Evolutionary conservation across 1,140 invertebrate genomes (phyloP).

Genomic region (Apis laboriosa): DNA sequence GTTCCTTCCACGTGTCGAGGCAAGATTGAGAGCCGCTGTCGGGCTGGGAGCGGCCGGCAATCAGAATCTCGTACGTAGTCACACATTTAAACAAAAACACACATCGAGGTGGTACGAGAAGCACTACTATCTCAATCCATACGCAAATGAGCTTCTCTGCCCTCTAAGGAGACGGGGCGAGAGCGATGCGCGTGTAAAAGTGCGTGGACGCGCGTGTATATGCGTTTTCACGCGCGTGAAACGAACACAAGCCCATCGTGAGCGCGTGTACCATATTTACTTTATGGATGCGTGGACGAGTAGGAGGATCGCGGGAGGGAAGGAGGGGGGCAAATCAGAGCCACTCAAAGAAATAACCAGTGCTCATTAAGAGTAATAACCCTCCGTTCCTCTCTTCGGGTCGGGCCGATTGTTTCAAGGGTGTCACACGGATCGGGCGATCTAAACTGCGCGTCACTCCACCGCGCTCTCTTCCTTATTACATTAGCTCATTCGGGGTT

Average conservation of each 20-base stretch:
- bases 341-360: slow-evolving; percentile 80
- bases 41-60: slow-evolving; percentile 70
- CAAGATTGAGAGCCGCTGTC: slow-evolving; percentile 53
- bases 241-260: background rate
- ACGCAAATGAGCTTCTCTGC: slow-evolving; percentile 77
- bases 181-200: slow-evolving; percentile 64
- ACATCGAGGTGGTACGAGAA: slow-evolving; percentile 69
- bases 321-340: slow-evolving; percentile 74
- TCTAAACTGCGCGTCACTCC: slow-evolving; percentile 59
- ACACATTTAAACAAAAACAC: slow-evolving; percentile 75
- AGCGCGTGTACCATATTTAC: background rate
- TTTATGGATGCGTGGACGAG: background rate
- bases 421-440: slow-evolving; percentile 74
- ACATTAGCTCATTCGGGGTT: slow-evolving; percentile 57
- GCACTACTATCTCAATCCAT: slow-evolving; percentile 79
- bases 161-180: slow-evolving; percentile 67
- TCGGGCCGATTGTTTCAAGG: slow-evolving; percentile 77
- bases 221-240: slow-evolving; percentile 25
- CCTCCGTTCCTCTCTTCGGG: slow-evolving; percentile 60
- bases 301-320: slow-evolving; percentile 43
- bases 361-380: slow-evolving; percentile 79
- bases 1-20: background rate
- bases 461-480: slow-evolving; percentile 74
- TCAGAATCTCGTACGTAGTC: slow-evolving; percentile 73
- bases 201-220: slow-evolving; percentile 4